These are phyloP conservation scores for Cryptocheilus praepositus DNA, from an alignment of 2,888 invertebrate genomes.

Conservation along the genomic window DNA sequence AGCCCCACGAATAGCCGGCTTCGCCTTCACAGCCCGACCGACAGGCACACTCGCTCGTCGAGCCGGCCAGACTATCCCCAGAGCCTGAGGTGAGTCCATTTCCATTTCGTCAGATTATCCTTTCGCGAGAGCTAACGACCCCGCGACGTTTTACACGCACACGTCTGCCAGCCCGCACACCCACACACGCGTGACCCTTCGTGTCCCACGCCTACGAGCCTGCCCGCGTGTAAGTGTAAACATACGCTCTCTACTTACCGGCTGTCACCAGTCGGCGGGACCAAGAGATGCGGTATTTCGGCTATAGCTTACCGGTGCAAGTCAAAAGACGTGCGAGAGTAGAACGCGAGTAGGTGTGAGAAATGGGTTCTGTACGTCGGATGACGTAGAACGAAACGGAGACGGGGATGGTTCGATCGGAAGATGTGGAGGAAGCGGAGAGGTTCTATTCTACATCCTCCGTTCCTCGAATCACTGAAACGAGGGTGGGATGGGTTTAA, in stretches of 20 bases:
- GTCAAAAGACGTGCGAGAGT: neutral
- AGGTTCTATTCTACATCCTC: too few relatives aligned
- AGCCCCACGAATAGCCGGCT: conserved; percentile 25
- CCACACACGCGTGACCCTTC: conserved; percentile 13
- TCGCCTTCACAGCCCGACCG: conserved; percentile 4
- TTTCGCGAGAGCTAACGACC: conserved; percentile 34
- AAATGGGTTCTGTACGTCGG: neutral
- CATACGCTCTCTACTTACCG: conserved; percentile 35
- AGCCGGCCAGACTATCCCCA: conserved; percentile 28
- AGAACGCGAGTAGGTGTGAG: neutral
- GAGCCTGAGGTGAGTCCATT: conserved; percentile 54
- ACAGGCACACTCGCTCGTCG: neutral
- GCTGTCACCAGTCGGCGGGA: neutral
- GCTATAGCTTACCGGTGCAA: neutral
- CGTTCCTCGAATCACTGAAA: too few relatives aligned
- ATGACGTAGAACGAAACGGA: too few relatives aligned
- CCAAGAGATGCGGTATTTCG: neutral
- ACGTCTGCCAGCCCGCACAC: conserved; percentile 13
- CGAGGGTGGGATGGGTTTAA: too few relatives aligned
- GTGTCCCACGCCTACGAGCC: too few relatives aligned
- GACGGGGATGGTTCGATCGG: too few relatives aligned
- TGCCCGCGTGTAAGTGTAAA: conserved; percentile 41
- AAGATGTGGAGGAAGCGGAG: too few relatives aligned
- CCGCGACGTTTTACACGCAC: conserved; percentile 31
- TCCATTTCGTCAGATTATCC: conserved; percentile 16